These are phyloP conservation scores for Cyprinodon diabolis DNA, from an alignment of 2,797 vertebrate species.

Conservation along the genomic window DNA sequence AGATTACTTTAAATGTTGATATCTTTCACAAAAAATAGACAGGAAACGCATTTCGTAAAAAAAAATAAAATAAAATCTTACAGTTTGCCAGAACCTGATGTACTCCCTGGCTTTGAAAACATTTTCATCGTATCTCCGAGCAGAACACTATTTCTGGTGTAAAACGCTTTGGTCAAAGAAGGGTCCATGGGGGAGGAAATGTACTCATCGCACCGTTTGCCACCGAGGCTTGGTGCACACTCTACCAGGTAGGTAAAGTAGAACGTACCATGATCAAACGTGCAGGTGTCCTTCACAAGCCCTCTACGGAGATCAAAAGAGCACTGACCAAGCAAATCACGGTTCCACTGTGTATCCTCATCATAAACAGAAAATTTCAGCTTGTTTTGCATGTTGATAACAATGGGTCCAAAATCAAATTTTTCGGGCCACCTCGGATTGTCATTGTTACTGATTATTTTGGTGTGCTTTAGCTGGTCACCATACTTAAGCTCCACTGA, in stretches of 20 bases:
- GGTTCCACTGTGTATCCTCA: constrained; percentile 32
- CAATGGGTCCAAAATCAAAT: constrained; percentile 48
- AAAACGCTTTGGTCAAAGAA: constrained; percentile 25
- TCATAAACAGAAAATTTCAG: constrained; percentile 41
- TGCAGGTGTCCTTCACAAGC: not conserved
- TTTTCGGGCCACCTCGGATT: constrained; percentile 27
- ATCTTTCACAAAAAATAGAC: not conserved
- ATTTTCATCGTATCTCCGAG: constrained; percentile 3
- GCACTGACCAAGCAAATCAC: constrained; percentile 31
- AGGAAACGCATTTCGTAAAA: not conserved
- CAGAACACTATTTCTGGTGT: constrained; percentile 43
- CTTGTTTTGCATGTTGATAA: constrained; percentile 7
- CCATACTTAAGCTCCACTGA: constrained; percentile 32
- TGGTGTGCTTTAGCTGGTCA: constrained; percentile 17
- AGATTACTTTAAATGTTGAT: not conserved
- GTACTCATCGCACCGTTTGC: constrained; percentile 37
- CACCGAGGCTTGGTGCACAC: constrained; percentile 49
- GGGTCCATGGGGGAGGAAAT: constrained; percentile 16
- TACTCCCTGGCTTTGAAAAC: not conserved
- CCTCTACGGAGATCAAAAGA: not conserved
- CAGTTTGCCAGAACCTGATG: not conserved
- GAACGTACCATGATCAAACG: constrained; percentile 30
- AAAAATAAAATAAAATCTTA: not conserved
- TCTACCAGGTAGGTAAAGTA: constrained; percentile 37
- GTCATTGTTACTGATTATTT: not conserved